These are phyloP conservation scores for Myotis vivesi DNA, from an alignment of 2,797 vertebrate species.

Conservation along the genomic window DNA sequence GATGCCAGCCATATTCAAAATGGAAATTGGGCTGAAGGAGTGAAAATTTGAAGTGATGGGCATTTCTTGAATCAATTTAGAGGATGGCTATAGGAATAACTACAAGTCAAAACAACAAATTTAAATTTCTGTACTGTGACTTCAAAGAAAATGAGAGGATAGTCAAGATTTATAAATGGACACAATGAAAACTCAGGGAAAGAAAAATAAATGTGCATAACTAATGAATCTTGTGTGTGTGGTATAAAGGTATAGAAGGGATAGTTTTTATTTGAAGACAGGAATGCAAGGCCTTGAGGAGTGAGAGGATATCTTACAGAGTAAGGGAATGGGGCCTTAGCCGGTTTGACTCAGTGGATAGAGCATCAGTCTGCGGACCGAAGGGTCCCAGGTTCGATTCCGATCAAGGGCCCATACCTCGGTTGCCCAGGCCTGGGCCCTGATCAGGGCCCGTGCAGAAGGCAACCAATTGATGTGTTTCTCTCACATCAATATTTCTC, in stretches of 20 bases:
- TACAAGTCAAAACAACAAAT: slow-evolving; percentile 18
- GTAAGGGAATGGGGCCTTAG: no score
- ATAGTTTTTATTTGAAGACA: background rate
- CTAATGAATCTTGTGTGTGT: background rate
- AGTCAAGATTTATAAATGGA: background rate
- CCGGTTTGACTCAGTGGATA: no score
- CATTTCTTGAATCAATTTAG: background rate
- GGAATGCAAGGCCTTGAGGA: background rate
- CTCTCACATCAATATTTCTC: no score
- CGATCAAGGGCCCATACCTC: no score
- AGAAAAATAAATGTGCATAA: background rate
- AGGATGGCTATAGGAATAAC: background rate
- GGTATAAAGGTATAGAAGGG: background rate
- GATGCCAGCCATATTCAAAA: background rate
- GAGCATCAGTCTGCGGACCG: no score
- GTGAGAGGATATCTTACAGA: background rate
- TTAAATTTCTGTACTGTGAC: background rate
- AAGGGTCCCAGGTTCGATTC: no score
- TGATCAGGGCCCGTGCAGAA: no score
- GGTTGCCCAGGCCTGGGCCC: no score
- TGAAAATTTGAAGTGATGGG: background rate
- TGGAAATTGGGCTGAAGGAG: background rate
- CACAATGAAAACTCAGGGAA: background rate
- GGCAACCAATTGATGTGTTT: no score
- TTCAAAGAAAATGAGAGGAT: background rate